These are phyloP conservation scores for Drosophila tristis DNA, from an alignment of 1,140 invertebrate species.

Conservation along the genomic window DNA sequence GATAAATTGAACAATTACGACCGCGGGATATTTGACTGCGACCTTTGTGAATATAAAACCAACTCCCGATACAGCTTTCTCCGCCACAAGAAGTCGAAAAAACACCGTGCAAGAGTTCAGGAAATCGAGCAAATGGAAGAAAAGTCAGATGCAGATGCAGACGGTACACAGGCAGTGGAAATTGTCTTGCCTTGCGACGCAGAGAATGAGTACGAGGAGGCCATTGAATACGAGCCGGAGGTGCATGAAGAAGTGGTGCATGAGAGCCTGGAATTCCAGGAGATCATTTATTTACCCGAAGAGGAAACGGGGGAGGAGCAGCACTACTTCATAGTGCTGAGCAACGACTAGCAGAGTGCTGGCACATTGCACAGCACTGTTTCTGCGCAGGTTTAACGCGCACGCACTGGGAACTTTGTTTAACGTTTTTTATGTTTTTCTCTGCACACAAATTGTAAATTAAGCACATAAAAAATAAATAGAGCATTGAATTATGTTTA, in stretches of 20 bases:
- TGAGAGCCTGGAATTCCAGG: slow-evolving; percentile 8
- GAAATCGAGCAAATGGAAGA: neutral
- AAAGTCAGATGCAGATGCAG: neutral
- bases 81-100: slow-evolving; percentile 22
- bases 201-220: no score
- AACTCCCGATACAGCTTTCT: slow-evolving; percentile 26
- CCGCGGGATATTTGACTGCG: slow-evolving; percentile 10
- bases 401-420: slow-evolving; percentile 45
- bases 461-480: slow-evolving; percentile 42
- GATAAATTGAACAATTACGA: neutral
- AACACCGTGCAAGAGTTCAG: slow-evolving; percentile 8
- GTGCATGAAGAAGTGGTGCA: slow-evolving; percentile 7
- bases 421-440: slow-evolving; percentile 63
- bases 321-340: slow-evolving; percentile 25
- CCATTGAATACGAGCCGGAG: slow-evolving; percentile 13
- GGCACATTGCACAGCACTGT: slow-evolving; percentile 14
- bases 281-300: slow-evolving; percentile 26
- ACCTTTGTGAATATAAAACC: slow-evolving; percentile 33
- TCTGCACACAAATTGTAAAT: slow-evolving; percentile 49
- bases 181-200: neutral
- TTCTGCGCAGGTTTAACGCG: slow-evolving; percentile 41
- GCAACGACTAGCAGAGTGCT: slow-evolving; percentile 5
- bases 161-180: neutral
- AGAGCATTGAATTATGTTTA: slow-evolving; percentile 21
- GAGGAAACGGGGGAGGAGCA: slow-evolving; percentile 9